A percentile compares a stretch with the other conserved stretches of the same genome.
phyloP scores from a whole-genome alignment of 2,888 invertebrate genomes.

The Drosophila cognata region DNA sequence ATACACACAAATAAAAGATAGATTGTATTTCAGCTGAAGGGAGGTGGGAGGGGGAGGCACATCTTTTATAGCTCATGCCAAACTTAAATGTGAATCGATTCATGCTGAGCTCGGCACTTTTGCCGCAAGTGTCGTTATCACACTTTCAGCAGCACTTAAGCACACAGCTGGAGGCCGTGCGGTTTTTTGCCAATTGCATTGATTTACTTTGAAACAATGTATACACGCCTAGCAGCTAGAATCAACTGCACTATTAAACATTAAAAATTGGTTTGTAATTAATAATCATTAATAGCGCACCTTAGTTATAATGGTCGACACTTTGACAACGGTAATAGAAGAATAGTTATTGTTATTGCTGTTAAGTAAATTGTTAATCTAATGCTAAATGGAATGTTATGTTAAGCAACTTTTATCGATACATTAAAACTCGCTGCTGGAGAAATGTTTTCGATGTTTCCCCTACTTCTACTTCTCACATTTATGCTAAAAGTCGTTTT shows the following conservation, averaged over 20 bases:
- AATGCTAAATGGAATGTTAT: conserved; percentile 1
- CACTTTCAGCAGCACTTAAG: conserved; percentile 38
- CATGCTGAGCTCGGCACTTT: conserved; percentile 57
- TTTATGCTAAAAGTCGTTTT: neutral
- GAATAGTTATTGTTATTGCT: conserved; percentile 1
- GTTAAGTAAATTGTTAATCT: neutral
- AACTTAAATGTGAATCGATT: conserved; percentile 47
- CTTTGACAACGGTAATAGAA: conserved; percentile 27
- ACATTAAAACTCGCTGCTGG: neutral
- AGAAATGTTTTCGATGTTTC: neutral
- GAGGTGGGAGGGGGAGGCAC: neutral
- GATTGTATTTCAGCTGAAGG: conserved; percentile 1
- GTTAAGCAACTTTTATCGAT: conserved; percentile 21
- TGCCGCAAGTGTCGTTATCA: conserved; percentile 34
- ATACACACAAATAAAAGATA: conserved; percentile 22
- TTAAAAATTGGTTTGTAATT: neutral
- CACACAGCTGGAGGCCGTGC: conserved; percentile 33
- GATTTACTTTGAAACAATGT: conserved; percentile 15
- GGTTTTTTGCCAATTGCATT: conserved; percentile 19
- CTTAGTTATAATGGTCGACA: conserved; percentile 41
- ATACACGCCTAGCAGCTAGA: neutral
- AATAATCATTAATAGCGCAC: conserved; percentile 11
- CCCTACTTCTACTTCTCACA: neutral
- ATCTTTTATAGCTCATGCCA: conserved; percentile 6
- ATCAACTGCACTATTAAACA: neutral